Evolutionary conservation across 2,797 vertebrate genomes (phyloP), one percentile per base, ranked within the genome.

Genomic region (Myioborus miniatus): DNA sequence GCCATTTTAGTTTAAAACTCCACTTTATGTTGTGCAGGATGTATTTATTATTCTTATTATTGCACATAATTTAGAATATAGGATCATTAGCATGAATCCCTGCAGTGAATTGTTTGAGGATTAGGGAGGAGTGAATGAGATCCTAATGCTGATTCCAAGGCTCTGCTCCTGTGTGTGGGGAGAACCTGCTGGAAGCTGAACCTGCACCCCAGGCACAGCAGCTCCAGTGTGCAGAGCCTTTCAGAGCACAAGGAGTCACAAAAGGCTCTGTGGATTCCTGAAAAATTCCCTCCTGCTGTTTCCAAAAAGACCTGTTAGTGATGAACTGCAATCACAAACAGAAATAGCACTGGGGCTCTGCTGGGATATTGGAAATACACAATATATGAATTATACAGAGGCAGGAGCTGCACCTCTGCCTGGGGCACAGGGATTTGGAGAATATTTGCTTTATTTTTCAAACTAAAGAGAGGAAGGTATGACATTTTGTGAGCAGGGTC

Each of bases 371-470:
- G 83, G 65, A 83, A 96, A 77, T 30, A 49, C 2, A 44, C 44
- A 85, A 39, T 26, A 9, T 18, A 6, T 76, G 47, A n/a, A 14
- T 79, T 67, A 29, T 15, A 49, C 44, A 72, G 59, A 74, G 74
- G 59, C 77, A 81, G 11, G n/a, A 76, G 10, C 76, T 36, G 49
- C 47, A 39, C 26, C 50, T 22, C 4, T 43, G 85, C 47, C 80
- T 79, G 87, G 30, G 59, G 39, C 30, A 34, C 7, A 1, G 6
- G 53, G 59, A 69, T 76, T 65, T 68, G 46, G 56, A 53, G 55
- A 85, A 60, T 30, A 87, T 79, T 78, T 56, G 34, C 44, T 90
- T 94, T 49, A 67, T 83, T 80, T 94, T 92, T 80, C 70, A 83
- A 81, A 59, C 67, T 50, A 68, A 84, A 87, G 90, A 53, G 64